Conservation (phyloP, 2,797 vertebrate genomes). For the Falco rusticolus region DNA sequence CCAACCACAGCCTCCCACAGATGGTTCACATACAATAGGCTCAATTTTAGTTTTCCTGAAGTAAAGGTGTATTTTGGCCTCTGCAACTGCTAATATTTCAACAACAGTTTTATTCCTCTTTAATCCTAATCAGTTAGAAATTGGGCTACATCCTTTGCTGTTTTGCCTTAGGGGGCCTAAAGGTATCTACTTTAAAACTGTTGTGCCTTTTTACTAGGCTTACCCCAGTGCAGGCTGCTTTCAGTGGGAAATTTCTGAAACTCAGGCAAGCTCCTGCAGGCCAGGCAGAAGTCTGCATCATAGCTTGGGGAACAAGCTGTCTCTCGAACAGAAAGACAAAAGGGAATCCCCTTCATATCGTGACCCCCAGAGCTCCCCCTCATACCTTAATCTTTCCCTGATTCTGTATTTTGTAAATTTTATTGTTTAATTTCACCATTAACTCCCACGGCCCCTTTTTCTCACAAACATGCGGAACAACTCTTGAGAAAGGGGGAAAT, state of each 20-base stretch:
- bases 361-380: neutral
- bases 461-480: neutral
- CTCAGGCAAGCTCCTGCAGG: neutral
- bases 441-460: neutral
- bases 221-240: neutral
- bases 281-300: neutral
- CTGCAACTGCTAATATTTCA: neutral
- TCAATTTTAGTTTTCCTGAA: neutral
- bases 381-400: neutral
- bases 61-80: neutral
- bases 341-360: neutral
- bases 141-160: neutral
- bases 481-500: neutral
- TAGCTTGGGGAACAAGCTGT: neutral
- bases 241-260: neutral
- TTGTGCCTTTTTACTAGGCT: neutral
- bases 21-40: neutral
- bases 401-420: neutral
- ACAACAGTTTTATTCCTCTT: neutral
- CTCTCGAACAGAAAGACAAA: neutral
- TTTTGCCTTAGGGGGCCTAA: neutral
- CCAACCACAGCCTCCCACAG: neutral
- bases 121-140: neutral
- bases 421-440: neutral
- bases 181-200: neutral